Percentiles rank a stretch among this genome's conserved stretches.
Conservation (phyloP, 1,140 invertebrate genomes). For the Drosophila pseudoobscura region DNA sequence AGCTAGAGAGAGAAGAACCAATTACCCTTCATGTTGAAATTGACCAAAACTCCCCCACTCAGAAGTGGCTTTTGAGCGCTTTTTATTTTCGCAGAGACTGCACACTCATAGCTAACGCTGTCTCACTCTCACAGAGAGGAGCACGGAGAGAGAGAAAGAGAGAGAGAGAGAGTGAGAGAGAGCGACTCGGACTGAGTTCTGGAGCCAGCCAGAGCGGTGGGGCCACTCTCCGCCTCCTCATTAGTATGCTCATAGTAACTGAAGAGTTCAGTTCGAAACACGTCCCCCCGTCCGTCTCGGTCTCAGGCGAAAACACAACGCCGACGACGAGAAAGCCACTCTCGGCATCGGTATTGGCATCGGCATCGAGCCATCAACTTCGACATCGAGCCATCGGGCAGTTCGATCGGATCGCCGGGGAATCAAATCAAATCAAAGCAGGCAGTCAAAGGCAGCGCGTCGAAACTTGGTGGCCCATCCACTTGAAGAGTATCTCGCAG, state of each 20-base stretch:
- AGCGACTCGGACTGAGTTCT: slow-evolving; percentile 13
- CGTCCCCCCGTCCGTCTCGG: slow-evolving; percentile 5
- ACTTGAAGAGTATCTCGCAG: neutral
- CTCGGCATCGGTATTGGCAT: slow-evolving; percentile 20
- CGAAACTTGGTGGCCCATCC: slow-evolving; percentile 38
- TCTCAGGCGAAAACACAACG: slow-evolving; percentile 18
- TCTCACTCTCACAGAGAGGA: slow-evolving; percentile 5
- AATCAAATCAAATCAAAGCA: slow-evolving; percentile 72
- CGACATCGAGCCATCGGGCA: slow-evolving; percentile 24
- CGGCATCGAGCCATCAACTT: slow-evolving; percentile 16
- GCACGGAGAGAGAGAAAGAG: neutral
- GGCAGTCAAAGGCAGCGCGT: slow-evolving; percentile 70
- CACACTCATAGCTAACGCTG: slow-evolving; percentile 37
- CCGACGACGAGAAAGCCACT: slow-evolving; percentile 37
- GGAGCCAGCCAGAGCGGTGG: slow-evolving; percentile 7
- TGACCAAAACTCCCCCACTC: slow-evolving; percentile 13
- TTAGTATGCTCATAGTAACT: slow-evolving; percentile 74
- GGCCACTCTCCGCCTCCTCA: slow-evolving; percentile 58
- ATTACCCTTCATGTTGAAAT: neutral
- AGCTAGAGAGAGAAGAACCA: too few species aligned
- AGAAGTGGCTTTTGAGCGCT: slow-evolving; percentile 38
- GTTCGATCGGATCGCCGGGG: slow-evolving; percentile 53
- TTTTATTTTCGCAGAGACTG: slow-evolving; percentile 27
- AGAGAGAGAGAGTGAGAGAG: slow-evolving; percentile 12
- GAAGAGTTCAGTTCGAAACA: slow-evolving; percentile 63